Base-by-base conservation (phyloP, 2,888 invertebrate genomes). In the Corbicula japonica region DNA sequence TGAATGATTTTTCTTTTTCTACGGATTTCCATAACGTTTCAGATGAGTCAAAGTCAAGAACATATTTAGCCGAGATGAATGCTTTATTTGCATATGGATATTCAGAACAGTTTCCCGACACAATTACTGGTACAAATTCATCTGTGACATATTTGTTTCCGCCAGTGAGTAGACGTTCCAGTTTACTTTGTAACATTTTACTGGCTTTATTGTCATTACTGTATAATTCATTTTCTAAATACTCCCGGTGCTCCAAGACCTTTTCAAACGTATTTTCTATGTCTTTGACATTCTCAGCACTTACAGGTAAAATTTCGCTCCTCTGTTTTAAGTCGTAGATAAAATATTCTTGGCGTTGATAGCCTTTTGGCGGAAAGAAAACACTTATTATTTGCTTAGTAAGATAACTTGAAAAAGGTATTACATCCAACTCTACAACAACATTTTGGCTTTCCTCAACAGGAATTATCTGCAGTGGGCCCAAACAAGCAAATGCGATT, bases 91-190 rank as follows among this genome's bases (percentile, higher is more conserved):
- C 48, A 23, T 54, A 35, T 12, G 68, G 15, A 4, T 54, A 8
- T 8, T 68, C 28, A 2, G 62, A 32, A 30, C 54, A 23, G 10
- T 54, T 66, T 18, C 77, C 77, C 8, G 26, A 61, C 30, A 65
- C 26, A 15, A 77, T 68, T 30, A 77, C 38, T 32, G 77, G 77
- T 15, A 46, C 23, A 26, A 50, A 60, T 30, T 68, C 61, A 32
- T 77, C 72, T 21, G 71, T 77, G 2, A 68, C 66, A 62, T 77
- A 77, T 28, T 60, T 44, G 15, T 52, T 66, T 32, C 72, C 77
- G 23, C 69, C 38, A 1, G 69, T 70, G 1, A 70, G 28, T 12
- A 44, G 26, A 3, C 48, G n/a, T 21, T 34, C 58, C 26, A 58
- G 35, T 28, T 46, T 60, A 18, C 34, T 46, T 46, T 58, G 48